Evolutionary conservation across 2,113 vertebrate genomes (phyloP).

Genomic region (Triplophysa rosa): DNA sequence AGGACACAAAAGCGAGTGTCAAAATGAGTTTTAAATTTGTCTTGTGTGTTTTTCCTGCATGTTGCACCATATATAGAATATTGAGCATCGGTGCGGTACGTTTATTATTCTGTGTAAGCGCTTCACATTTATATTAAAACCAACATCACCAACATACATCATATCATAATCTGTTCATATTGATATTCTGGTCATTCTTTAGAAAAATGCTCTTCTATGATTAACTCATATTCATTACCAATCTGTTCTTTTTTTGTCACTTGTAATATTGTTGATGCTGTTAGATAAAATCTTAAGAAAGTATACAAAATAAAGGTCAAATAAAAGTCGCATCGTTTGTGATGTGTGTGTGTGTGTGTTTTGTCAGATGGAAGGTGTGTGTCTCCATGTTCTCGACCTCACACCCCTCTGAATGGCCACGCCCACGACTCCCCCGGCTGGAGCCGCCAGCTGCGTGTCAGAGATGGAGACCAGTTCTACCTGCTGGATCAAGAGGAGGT

Average conservation of each 20-base stretch:
- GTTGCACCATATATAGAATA: constrained; percentile 17
- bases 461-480: constrained; percentile 58
- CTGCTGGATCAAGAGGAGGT: constrained; percentile 61
- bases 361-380: constrained; percentile 58
- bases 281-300: too few species aligned
- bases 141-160: too few species aligned
- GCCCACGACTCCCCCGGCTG: constrained; percentile 58
- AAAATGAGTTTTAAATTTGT: constrained; percentile 49
- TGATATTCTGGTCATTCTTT: too few species aligned
- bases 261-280: too few species aligned
- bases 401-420: constrained; percentile 59
- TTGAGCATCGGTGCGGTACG: too few species aligned
- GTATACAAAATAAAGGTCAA: too few species aligned
- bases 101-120: background rate
- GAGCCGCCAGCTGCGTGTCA: constrained; percentile 55
- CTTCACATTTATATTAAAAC: too few species aligned
- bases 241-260: too few species aligned
- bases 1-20: constrained; percentile 52
- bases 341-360: constrained; percentile 11
- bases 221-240: too few species aligned
- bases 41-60: constrained; percentile 24
- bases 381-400: constrained; percentile 58
- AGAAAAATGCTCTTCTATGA: too few species aligned
- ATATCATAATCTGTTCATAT: too few species aligned
- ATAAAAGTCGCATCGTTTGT: too few species aligned